Evolutionary conservation across 2,113 vertebrate species (phyloP).

Genomic region (Tachycineta bicolor): DNA sequence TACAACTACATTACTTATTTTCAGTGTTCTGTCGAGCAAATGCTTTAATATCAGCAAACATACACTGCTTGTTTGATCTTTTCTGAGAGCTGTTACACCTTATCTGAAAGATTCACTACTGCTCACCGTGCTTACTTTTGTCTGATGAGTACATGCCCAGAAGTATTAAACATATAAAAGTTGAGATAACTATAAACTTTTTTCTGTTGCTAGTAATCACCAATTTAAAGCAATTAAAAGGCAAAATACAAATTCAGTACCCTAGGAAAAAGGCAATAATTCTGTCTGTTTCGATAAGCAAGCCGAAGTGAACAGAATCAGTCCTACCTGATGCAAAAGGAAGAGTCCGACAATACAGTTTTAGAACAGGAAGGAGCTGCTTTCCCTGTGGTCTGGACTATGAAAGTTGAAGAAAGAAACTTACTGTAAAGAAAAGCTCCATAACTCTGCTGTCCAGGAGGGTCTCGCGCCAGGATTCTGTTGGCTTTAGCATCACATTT

Average conservation of each 20-base stretch:
- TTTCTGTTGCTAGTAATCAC: neutral
- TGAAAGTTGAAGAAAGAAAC: slow-evolving; percentile 68
- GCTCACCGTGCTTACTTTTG: neutral
- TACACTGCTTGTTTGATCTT: neutral
- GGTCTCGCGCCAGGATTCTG: slow-evolving; percentile 96
- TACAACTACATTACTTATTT: neutral
- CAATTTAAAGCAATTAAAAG: neutral
- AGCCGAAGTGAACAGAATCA: slow-evolving; percentile 30
- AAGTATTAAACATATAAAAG: neutral
- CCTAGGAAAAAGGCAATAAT: neutral
- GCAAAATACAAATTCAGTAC: neutral
- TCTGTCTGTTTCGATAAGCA: neutral
- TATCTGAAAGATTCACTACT: neutral
- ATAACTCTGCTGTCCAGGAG: slow-evolving; percentile 97
- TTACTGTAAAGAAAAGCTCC: slow-evolving; percentile 99
- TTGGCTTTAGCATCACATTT: slow-evolving; percentile 97
- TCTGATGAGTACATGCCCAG: neutral
- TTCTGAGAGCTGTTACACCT: neutral
- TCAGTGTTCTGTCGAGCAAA: neutral
- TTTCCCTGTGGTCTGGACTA: slow-evolving; percentile 23
- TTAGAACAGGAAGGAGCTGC: slow-evolving; percentile 32
- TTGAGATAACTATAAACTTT: neutral
- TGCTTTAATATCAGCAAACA: neutral
- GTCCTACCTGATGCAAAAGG: slow-evolving; percentile 55
- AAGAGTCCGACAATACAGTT: slow-evolving; percentile 17